Conservation (phyloP, 2,888 invertebrate genomes). For the Dicyrtoma fusca region DNA sequence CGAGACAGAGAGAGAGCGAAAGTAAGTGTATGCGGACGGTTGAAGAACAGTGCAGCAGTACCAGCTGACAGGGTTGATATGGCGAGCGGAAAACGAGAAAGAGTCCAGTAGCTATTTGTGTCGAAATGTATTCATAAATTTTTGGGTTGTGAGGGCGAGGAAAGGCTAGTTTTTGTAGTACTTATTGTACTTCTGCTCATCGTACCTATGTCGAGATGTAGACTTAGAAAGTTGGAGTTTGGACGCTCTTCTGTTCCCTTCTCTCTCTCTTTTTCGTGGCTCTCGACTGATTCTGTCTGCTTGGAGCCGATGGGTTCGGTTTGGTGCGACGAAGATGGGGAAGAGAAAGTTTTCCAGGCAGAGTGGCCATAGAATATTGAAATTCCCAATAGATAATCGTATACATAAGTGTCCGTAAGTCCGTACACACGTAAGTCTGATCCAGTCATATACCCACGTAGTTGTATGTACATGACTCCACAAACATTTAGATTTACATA, state of each 20-base stretch:
- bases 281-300: slow-evolving; percentile 6
- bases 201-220: slow-evolving; percentile 15
- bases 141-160: slow-evolving; percentile 32
- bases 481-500: slow-evolving; percentile 24
- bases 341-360: slow-evolving; percentile 38
- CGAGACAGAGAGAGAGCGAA: neutral
- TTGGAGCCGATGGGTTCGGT: too few relatives aligned
- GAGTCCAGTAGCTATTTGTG: slow-evolving; percentile 32
- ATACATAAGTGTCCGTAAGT: slow-evolving; percentile 18
- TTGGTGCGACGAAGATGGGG: neutral
- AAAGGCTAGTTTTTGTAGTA: neutral
- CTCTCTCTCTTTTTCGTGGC: neutral
- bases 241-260: neutral
- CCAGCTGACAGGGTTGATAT: slow-evolving; percentile 15
- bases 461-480: neutral
- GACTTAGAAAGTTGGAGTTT: slow-evolving; percentile 33
- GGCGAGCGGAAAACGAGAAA: neutral
- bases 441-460: neutral
- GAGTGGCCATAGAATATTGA: slow-evolving; percentile 47
- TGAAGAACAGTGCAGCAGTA: neutral
- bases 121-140: slow-evolving; percentile 49
- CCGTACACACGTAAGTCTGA: slow-evolving; percentile 24
- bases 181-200: neutral
- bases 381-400: slow-evolving; percentile 49
- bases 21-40: neutral